phyloP scores from a whole-genome alignment of 2,113 vertebrate species.

The Odontophorus gujanensis region DNA sequence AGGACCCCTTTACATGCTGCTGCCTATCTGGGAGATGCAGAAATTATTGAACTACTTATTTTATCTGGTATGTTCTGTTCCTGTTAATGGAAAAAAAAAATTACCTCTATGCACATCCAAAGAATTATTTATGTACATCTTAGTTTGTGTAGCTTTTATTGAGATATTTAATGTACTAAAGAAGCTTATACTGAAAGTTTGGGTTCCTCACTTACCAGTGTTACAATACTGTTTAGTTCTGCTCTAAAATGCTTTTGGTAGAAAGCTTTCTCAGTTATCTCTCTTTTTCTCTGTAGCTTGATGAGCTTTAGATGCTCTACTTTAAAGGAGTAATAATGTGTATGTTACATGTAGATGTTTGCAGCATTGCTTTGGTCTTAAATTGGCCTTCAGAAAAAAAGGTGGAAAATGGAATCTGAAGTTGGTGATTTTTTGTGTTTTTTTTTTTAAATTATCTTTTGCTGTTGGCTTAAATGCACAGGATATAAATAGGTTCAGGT shows the following conservation, averaged over 20 bases:
- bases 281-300: background rate
- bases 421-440: background rate
- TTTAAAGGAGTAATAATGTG: background rate
- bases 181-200: slow-evolving; percentile 25
- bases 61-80: slow-evolving; percentile 90
- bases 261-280: background rate
- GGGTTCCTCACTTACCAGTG: background rate
- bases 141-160: slow-evolving; percentile 10
- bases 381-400: background rate
- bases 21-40: slow-evolving; percentile 97
- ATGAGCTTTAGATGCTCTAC: background rate
- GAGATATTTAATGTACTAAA: slow-evolving; percentile 32
- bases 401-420: background rate
- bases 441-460: background rate
- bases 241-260: background rate
- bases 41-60: slow-evolving; percentile 98
- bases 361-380: background rate
- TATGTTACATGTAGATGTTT: background rate
- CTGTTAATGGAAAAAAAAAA: slow-evolving; percentile 47
- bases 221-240: background rate
- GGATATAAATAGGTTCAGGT: background rate
- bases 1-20: slow-evolving; percentile 97
- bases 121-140: slow-evolving; percentile 37
- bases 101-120: slow-evolving; percentile 4
- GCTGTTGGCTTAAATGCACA: background rate